These are phyloP conservation scores for Ostrea denselamellosa DNA, from an alignment of 1,140 invertebrate genomes.

Conservation along the genomic window DNA sequence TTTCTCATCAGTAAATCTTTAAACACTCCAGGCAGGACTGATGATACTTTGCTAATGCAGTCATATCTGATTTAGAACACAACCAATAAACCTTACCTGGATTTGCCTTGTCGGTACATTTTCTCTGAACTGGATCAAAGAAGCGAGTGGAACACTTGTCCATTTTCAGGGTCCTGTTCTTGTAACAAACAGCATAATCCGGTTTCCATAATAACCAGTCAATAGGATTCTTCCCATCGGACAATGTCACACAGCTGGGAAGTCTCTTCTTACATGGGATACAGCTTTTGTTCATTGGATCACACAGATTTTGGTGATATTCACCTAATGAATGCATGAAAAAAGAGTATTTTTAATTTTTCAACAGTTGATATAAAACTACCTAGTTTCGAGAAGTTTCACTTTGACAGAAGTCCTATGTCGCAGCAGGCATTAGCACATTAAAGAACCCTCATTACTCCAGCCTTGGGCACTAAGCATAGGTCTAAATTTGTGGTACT, in stretches of 20 bases:
- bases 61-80: neutral
- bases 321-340: slow-evolving; percentile 19
- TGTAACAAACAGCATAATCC: slow-evolving; percentile 57
- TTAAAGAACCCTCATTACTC: no score
- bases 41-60: no score
- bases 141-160: slow-evolving; percentile 50
- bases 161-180: slow-evolving; percentile 58
- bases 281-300: slow-evolving; percentile 28
- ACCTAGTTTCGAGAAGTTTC: no score
- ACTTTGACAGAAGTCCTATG: no score
- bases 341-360: neutral
- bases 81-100: slow-evolving; percentile 32
- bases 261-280: slow-evolving; percentile 51
- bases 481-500: no score
- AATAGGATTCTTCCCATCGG: slow-evolving; percentile 53
- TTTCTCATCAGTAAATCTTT: neutral
- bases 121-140: slow-evolving; percentile 54
- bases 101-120: slow-evolving; percentile 49
- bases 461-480: no score
- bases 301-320: slow-evolving; percentile 50
- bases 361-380: no score
- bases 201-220: slow-evolving; percentile 52
- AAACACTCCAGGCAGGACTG: neutral
- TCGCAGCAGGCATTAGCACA: no score
- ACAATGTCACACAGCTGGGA: slow-evolving; percentile 54